Conservation (phyloP, 2,797 vertebrate species). For the Melanotaenia pygmaea region DNA sequence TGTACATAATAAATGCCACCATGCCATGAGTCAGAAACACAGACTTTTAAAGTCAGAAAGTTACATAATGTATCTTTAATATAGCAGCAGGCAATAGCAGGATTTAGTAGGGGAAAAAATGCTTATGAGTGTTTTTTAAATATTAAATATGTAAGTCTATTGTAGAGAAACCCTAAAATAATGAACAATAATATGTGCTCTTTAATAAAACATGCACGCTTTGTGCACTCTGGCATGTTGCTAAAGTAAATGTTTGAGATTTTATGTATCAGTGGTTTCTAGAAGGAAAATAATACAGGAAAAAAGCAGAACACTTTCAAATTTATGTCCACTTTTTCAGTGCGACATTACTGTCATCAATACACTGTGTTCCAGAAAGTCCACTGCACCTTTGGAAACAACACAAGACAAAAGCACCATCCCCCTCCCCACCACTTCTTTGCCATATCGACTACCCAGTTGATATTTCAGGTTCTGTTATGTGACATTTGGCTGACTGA, state of each 20-base stretch:
- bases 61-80: no score
- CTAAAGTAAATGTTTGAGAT: background rate
- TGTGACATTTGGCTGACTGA: constrained; percentile 86
- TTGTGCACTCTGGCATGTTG: no score
- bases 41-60: no score
- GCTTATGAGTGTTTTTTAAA: no score
- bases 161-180: no score
- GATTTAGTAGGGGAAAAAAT: no score
- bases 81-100: no score
- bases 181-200: no score
- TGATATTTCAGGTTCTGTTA: constrained; percentile 82
- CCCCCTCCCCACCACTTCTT: constrained; percentile 65
- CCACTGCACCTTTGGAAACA: constrained; percentile 67
- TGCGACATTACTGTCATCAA: constrained; percentile 58
- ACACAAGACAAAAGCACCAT: constrained; percentile 50
- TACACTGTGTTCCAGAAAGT: constrained; percentile 42
- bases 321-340: constrained; percentile 26
- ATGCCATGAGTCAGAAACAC: no score
- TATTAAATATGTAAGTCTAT: no score
- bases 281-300: background rate
- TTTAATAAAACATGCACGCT: no score
- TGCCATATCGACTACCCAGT: constrained; percentile 78
- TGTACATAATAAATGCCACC: no score
- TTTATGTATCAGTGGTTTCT: background rate
- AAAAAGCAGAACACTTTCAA: background rate